A percentile compares a stretch with the other conserved stretches of the same genome.
These are phyloP conservation scores for Latheticus oryzae DNA, from an alignment of 2,888 invertebrate genomes.

Conservation along the genomic window DNA sequence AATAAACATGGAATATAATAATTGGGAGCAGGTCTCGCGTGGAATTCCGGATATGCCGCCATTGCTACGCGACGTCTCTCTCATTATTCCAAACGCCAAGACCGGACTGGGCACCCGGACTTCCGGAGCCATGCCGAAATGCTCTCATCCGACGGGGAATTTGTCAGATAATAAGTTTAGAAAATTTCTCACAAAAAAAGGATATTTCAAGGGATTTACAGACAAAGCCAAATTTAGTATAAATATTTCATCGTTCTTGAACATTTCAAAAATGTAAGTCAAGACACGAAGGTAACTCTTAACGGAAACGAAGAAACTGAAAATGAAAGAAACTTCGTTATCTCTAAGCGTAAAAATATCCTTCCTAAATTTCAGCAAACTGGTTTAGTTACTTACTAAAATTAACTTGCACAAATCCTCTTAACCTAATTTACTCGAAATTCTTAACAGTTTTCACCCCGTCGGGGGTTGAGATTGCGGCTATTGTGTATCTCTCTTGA, in stretches of 20 bases:
- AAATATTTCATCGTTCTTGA: too few relatives aligned
- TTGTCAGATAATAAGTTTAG: conserved; percentile 8
- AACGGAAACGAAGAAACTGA: too few relatives aligned
- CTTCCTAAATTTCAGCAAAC: conserved; percentile 51
- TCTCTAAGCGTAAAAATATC: conserved; percentile 52
- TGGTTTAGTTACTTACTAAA: conserved; percentile 57
- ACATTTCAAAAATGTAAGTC: too few relatives aligned
- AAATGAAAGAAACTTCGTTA: conserved; percentile 52
- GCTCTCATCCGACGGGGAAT: neutral
- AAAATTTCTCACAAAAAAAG: neutral
- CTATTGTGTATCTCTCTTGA: conserved; percentile 25
- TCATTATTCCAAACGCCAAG: conserved; percentile 47
- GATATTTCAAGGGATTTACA: neutral
- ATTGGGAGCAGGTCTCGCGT: conserved; percentile 56
- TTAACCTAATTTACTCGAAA: conserved; percentile 56
- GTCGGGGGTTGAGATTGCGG: conserved; percentile 17
- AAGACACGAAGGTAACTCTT: too few relatives aligned
- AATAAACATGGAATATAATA: conserved; percentile 61
- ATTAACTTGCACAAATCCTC: conserved; percentile 56
- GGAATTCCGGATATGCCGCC: conserved; percentile 59
- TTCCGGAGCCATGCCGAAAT: conserved; percentile 27
- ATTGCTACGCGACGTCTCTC: conserved; percentile 53
- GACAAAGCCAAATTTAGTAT: too few relatives aligned
- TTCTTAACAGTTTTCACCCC: conserved; percentile 53
- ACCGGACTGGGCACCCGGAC: conserved; percentile 27